Evolutionary conservation across 2,797 vertebrate species (phyloP).

Genomic region (Scolopax rusticola): DNA sequence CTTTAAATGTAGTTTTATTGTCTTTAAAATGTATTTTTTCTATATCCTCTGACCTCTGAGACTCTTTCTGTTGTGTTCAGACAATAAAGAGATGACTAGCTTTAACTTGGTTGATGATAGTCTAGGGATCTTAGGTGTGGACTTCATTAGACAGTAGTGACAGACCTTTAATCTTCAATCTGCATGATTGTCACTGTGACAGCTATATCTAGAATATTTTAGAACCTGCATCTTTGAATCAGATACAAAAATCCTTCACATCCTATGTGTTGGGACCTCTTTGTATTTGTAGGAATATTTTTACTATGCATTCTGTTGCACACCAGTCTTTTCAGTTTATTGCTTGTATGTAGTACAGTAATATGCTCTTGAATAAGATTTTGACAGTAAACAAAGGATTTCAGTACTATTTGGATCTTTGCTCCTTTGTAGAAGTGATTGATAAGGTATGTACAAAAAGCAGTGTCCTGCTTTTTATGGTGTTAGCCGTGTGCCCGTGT

Average conservation of each 20-base stretch:
- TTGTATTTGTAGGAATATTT: not conserved
- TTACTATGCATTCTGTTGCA: not conserved
- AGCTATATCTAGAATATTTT: not conserved
- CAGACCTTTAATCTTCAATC: not conserved
- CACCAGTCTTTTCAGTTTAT: not conserved
- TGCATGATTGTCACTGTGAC: not conserved
- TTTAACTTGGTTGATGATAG: not conserved
- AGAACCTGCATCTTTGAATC: not conserved
- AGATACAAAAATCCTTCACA: not conserved
- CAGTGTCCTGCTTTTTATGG: not conserved
- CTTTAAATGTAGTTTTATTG: not conserved
- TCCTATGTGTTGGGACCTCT: not conserved
- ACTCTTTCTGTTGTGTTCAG: not conserved
- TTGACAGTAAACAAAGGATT: not conserved
- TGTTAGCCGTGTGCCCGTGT: not conserved
- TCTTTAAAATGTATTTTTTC: not conserved
- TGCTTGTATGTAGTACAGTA: not conserved
- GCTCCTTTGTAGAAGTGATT: not conserved
- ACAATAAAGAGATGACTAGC: not conserved
- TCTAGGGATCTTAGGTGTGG: not conserved
- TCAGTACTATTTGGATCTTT: not conserved
- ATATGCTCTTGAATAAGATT: not conserved
- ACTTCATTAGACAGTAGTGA: not conserved
- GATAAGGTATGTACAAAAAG: not conserved
- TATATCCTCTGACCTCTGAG: not conserved